These are phyloP conservation scores for Xestia rhomboidea DNA, from an alignment of 2,888 invertebrate genomes.

Conservation along the genomic window DNA sequence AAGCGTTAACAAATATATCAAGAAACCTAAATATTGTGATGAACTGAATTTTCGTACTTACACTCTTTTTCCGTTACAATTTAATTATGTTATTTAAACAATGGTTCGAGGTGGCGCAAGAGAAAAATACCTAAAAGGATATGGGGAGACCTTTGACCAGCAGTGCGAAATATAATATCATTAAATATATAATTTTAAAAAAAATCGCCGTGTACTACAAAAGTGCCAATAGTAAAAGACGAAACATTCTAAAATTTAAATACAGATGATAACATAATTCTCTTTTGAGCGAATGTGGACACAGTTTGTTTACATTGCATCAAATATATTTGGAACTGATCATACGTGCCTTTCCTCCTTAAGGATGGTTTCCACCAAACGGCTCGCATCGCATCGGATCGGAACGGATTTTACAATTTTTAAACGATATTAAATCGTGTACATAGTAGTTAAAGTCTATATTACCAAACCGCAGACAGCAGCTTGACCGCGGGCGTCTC, in stretches of 20 bases:
- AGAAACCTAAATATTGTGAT: neutral
- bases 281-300: too few relatives aligned
- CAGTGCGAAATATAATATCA: too few relatives aligned
- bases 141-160: too few relatives aligned
- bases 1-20: neutral
- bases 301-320: neutral
- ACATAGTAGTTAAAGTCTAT: too few relatives aligned
- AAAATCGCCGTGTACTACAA: neutral
- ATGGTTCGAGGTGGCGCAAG: neutral
- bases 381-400: too few relatives aligned
- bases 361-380: too few relatives aligned
- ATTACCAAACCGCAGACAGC: too few relatives aligned
- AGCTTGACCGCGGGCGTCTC: too few relatives aligned
- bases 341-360: neutral
- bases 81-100: neutral
- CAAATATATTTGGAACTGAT: neutral
- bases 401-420: too few relatives aligned
- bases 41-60: neutral
- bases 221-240: neutral
- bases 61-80: neutral
- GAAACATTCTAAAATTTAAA: neutral
- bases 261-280: neutral
- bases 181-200: too few relatives aligned
- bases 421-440: too few relatives aligned
- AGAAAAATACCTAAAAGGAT: too few relatives aligned